Conservation (phyloP, 2,888 invertebrate species). For the Drosophila prostipennis region DNA sequence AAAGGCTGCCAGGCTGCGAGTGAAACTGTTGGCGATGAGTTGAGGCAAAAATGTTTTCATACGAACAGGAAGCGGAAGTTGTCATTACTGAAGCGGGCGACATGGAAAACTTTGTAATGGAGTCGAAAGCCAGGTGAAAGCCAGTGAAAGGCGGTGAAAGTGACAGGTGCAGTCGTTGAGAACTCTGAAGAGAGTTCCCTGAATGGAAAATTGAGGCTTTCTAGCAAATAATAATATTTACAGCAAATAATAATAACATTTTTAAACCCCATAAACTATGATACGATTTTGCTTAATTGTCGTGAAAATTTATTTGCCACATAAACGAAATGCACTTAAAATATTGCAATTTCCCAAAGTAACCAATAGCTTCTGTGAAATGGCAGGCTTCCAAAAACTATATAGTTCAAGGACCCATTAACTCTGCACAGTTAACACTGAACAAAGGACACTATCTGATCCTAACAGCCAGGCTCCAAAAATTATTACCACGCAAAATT, state of each 20-base stretch:
- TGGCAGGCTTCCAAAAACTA: neutral
- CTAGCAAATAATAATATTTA: too few relatives aligned
- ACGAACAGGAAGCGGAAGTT: slow-evolving; percentile 23
- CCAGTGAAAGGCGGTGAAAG: slow-evolving; percentile 4
- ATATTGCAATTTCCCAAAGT: slow-evolving; percentile 7
- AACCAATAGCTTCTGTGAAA: slow-evolving; percentile 1
- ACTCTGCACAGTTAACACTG: slow-evolving; percentile 28
- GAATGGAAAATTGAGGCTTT: neutral
- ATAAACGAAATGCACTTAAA: neutral
- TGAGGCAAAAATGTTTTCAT: neutral
- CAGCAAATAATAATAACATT: too few relatives aligned
- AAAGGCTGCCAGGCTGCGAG: slow-evolving; percentile 14
- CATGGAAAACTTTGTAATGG: slow-evolving; percentile 8
- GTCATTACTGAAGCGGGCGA: neutral
- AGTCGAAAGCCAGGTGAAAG: slow-evolving; percentile 6
- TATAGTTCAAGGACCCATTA: slow-evolving; percentile 11
- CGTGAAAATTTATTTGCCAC: neutral
- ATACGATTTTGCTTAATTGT: neutral
- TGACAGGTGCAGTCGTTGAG: slow-evolving; percentile 8
- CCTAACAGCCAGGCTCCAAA: slow-evolving; percentile 14
- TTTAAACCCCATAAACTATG: neutral
- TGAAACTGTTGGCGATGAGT: slow-evolving; percentile 10
- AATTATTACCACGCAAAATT: slow-evolving; percentile 45
- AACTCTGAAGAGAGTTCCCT: neutral
- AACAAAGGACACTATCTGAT: slow-evolving; percentile 38